Percentiles rank a stretch among this genome's conserved stretches.
Evolutionary conservation across 1,140 invertebrate species (phyloP).

Genomic region (Holcopasites calliopsidis): DNA sequence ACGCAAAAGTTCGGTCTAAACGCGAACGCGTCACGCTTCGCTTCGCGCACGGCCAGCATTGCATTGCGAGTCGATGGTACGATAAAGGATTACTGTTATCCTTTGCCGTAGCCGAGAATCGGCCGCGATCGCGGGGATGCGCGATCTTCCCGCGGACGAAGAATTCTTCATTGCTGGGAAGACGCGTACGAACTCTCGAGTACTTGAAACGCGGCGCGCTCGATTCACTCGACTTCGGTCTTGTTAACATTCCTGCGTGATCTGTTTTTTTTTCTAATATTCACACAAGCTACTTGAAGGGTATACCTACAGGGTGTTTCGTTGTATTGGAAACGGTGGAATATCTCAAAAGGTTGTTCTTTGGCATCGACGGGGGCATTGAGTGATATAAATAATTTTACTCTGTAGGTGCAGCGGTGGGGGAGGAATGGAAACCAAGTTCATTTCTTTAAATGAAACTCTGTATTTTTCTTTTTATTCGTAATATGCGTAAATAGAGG

Average conservation of each 20-base stretch:
- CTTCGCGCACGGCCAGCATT: neutral
- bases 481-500: no score
- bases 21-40: neutral
- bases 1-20: neutral
- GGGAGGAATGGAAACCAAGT: no score
- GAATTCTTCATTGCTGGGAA: constrained; percentile 26
- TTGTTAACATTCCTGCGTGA: constrained; percentile 26
- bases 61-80: constrained; percentile 28
- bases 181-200: neutral
- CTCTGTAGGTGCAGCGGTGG: no score
- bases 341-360: no score
- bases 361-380: no score
- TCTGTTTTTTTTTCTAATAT: neutral
- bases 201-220: neutral
- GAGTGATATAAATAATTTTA: no score
- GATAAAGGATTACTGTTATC: constrained; percentile 39
- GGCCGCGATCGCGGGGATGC: neutral
- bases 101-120: constrained; percentile 14
- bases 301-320: no score
- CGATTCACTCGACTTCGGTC: neutral
- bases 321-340: no score
- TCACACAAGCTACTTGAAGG: constrained; percentile 2
- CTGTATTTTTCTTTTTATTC: no score
- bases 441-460: no score
- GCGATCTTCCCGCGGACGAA: constrained; percentile 21